Base-by-base conservation (phyloP, 2,888 invertebrate genomes). In the Galerucella nymphaeae region DNA sequence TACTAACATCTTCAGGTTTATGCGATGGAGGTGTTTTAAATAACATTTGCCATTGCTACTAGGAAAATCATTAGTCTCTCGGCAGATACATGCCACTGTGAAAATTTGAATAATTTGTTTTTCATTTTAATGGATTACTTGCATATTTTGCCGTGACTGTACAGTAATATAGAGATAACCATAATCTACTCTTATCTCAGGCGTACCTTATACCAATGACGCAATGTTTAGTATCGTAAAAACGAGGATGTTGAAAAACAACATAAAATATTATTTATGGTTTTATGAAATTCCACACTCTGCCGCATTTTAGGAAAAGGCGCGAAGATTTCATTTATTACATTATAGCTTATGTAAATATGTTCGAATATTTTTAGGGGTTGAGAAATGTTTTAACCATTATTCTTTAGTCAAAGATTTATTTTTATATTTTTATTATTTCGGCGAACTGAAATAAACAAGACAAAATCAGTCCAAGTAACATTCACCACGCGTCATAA, bases 121-220 rank as follows among this genome's bases (percentile, higher is more conserved):
- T 16, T 53, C 9, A 18, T n/a, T 16, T 53, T 53, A 16, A 53
- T 9, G 50, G 50, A 16, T 16, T 18, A 53, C 16, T 16, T n/a
- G 9, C 18, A 38, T 71, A 64, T 75, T 75, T 75, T 72, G 75
- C 67, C 69, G 45, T 71, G 58, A 62, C 76, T 76, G 76, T 76
- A 76, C 76, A 69, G 45, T 53, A 70, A 55, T 68, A 70, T 63
- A 76, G 75, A 76, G 71, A 71, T 69, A 30, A 48, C 23, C 53
- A 58, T 72, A 72, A 72, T 72, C 72, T 73, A 55, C 59, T 67
- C 75, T 75, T 75, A 75, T 75, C 75, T 57, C 62, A 55, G 70
- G 65, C 73, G 71, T 72, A 75, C 75, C 75, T 75, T 75, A 70
- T 50, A 61, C 42, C 48, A 64, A 66, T 75, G 75, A 75, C 75